These are phyloP conservation scores for Drosophila arizonae DNA, from an alignment of 1,140 invertebrate genomes.

Conservation along the genomic window DNA sequence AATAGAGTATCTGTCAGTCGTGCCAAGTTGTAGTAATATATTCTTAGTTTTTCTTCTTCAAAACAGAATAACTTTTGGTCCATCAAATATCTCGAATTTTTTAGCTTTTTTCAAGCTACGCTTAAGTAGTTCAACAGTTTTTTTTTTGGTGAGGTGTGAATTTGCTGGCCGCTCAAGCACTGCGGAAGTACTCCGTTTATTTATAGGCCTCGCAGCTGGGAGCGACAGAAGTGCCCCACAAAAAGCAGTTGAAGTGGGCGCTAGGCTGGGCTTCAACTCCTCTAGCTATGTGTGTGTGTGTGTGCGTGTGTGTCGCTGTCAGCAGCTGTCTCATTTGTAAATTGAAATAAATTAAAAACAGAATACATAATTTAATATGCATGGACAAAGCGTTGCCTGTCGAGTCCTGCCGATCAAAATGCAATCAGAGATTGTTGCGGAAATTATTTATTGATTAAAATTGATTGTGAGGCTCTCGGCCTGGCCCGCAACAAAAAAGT, in stretches of 20 bases:
- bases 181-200: constrained; percentile 33
- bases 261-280: background rate
- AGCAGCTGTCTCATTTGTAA: constrained; percentile 17
- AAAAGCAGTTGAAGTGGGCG: constrained; percentile 14
- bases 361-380: constrained; percentile 48
- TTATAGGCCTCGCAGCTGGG: constrained; percentile 33
- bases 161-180: constrained; percentile 46
- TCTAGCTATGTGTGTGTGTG: too few species aligned
- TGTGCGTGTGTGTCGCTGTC: background rate
- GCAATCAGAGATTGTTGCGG: constrained; percentile 62
- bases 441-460: constrained; percentile 71
- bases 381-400: constrained; percentile 22
- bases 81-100: constrained; percentile 7
- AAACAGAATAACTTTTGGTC: background rate
- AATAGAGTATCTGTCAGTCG: too few species aligned
- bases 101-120: background rate
- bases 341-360: constrained; percentile 39
- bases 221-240: background rate
- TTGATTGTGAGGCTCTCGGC: constrained; percentile 17
- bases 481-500: background rate
- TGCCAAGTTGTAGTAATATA: background rate
- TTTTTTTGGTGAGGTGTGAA: constrained; percentile 68
- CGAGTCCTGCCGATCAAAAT: constrained; percentile 44
- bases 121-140: constrained; percentile 27
- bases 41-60: too few species aligned